phyloP scores from a whole-genome alignment of 2,113 vertebrate species.

The Fulica atra region DNA sequence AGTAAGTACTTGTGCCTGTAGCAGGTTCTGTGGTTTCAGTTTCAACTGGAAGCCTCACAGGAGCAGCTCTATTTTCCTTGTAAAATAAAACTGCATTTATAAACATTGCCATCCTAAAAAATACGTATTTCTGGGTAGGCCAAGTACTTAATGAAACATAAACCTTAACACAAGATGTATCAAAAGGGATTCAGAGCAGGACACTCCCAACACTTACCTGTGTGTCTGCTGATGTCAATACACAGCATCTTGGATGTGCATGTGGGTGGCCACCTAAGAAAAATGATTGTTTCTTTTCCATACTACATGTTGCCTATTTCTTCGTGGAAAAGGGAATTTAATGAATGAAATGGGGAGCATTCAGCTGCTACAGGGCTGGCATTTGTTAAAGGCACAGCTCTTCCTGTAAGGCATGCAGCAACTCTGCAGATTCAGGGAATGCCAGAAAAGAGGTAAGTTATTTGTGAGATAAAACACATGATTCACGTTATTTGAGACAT shows the following conservation, averaged over 20 bases:
- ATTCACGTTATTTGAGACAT: neutral
- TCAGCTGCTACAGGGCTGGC: neutral
- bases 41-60: neutral
- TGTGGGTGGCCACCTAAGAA: neutral
- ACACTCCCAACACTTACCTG: too few species aligned
- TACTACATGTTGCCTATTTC: neutral
- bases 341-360: neutral
- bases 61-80: neutral
- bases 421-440: neutral
- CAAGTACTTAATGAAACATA: neutral
- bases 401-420: neutral
- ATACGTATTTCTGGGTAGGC: neutral
- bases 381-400: neutral
- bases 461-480: neutral
- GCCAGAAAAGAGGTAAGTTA: neutral
- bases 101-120: neutral
- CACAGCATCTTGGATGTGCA: neutral
- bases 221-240: too few species aligned
- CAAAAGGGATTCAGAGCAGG: neutral
- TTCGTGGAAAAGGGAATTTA: neutral
- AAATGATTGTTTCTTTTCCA: neutral
- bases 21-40: neutral
- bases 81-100: neutral
- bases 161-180: neutral
- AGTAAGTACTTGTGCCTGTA: neutral